These are phyloP conservation scores for Hemistola chrysoprasaria DNA, from an alignment of 2,888 invertebrate genomes.

Conservation along the genomic window DNA sequence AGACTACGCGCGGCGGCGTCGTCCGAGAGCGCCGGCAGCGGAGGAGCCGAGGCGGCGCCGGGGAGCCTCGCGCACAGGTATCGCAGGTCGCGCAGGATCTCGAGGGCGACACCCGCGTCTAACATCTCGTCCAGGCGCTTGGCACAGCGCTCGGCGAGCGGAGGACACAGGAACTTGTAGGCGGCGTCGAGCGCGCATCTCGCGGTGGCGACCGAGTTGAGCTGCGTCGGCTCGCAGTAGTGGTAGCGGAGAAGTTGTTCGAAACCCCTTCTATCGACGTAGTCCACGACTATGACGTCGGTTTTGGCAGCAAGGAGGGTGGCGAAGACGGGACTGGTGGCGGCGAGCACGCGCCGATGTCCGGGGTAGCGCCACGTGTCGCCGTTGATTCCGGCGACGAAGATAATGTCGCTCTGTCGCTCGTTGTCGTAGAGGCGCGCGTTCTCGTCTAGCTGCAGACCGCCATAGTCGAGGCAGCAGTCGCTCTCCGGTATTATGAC, in stretches of 20 bases:
- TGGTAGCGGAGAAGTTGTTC: slow-evolving; percentile 85
- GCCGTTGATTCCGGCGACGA: slow-evolving; percentile 84
- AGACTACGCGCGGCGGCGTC: slow-evolving; percentile 64
- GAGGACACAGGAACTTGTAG: slow-evolving; percentile 87
- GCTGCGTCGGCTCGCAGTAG: slow-evolving; percentile 83
- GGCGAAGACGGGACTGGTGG: slow-evolving; percentile 84
- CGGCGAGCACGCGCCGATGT: slow-evolving; percentile 83
- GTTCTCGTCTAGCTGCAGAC: slow-evolving; percentile 47
- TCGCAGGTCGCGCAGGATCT: slow-evolving; percentile 83
- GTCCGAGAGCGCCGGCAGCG: slow-evolving; percentile 63
- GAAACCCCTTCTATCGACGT: slow-evolving; percentile 85
- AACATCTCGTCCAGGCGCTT: slow-evolving; percentile 85
- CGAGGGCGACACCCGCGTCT: slow-evolving; percentile 84
- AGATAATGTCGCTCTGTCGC: slow-evolving; percentile 82
- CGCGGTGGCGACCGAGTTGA: slow-evolving; percentile 85
- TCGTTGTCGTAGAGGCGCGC: slow-evolving; percentile 75
- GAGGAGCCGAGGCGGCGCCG: slow-evolving; percentile 75
- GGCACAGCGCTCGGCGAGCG: slow-evolving; percentile 86
- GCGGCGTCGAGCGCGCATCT: slow-evolving; percentile 88
- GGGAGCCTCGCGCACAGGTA: slow-evolving; percentile 70
- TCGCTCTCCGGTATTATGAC: slow-evolving; percentile 29
- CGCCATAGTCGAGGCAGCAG: slow-evolving; percentile 30
- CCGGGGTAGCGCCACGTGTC: slow-evolving; percentile 87
- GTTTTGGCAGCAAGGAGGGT: slow-evolving; percentile 76
- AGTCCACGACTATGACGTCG: slow-evolving; percentile 77